These are phyloP conservation scores for Rhagonycha lutea DNA, from an alignment of 2,888 invertebrate species.

Conservation along the genomic window DNA sequence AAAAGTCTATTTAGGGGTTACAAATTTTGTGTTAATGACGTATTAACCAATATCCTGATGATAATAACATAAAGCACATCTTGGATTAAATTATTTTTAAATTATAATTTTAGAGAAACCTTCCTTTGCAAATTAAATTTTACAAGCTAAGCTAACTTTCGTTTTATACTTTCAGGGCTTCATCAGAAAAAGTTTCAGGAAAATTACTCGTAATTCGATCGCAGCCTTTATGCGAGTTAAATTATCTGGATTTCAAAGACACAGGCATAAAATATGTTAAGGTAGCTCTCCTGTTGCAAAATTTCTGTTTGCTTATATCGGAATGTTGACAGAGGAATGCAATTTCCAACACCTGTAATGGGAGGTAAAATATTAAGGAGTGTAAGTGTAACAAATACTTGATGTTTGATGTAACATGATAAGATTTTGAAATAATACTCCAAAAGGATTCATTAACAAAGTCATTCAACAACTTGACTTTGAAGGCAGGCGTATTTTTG, in stretches of 20 bases:
- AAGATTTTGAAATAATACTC: not conserved
- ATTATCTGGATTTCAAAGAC: not conserved
- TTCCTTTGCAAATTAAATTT: not conserved
- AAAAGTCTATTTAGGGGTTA: not conserved
- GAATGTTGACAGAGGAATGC: not conserved
- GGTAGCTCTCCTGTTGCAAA: not conserved
- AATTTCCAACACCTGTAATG: not conserved
- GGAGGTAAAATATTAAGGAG: not conserved
- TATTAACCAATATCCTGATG: not conserved
- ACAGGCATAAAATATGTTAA: not conserved
- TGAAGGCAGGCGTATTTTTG: not conserved
- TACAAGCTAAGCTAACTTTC: not conserved
- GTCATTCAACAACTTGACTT: not conserved
- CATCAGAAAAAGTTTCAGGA: not conserved
- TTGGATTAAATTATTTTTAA: not conserved
- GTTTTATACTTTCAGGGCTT: not conserved
- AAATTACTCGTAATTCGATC: not conserved
- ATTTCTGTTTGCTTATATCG: not conserved
- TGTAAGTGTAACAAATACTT: not conserved
- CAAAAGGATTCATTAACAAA: not conserved
- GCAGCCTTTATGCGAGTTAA: not conserved
- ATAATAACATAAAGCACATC: no score
- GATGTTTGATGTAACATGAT: not conserved
- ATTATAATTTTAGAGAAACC: not conserved
- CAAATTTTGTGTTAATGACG: not conserved